Conservation (phyloP, 2,113 vertebrate species). For the Heterotilapia buettikoferi region DNA sequence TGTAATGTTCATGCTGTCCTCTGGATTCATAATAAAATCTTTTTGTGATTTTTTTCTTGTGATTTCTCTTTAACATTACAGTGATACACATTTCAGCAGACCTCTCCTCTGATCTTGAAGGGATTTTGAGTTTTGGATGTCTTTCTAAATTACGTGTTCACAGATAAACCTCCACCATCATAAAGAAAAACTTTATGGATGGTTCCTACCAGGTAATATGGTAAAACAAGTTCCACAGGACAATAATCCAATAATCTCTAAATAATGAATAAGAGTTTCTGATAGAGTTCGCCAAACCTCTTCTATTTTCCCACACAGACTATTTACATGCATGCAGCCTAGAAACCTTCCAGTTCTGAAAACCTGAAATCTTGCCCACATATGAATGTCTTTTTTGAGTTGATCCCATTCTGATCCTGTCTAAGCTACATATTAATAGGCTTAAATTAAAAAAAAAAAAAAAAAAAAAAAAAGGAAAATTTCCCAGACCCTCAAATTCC, state of each 20-base stretch:
- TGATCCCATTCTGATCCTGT: neutral
- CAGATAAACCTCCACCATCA: neutral
- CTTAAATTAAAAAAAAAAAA: fast-evolving
- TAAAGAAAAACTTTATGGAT: neutral
- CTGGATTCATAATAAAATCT: neutral
- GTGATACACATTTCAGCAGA: neutral
- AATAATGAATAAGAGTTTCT: neutral
- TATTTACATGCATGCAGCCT: neutral
- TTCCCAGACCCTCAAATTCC: neutral
- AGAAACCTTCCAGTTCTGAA: neutral
- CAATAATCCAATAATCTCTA: neutral
- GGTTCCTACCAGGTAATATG: neutral
- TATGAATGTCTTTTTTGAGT: neutral
- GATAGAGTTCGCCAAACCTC: neutral
- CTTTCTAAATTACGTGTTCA: neutral
- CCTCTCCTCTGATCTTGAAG: neutral
- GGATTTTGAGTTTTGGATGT: neutral
- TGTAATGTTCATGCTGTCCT: neutral
- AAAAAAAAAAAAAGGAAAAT: too few relatives aligned
- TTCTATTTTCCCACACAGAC: neutral
- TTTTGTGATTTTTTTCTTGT: neutral
- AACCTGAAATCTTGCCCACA: neutral
- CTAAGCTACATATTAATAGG: neutral
- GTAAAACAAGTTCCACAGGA: neutral
- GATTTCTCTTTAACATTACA: neutral